phyloP scores from a whole-genome alignment of 2,113 vertebrate genomes.

The Atrichornis clamosus region DNA sequence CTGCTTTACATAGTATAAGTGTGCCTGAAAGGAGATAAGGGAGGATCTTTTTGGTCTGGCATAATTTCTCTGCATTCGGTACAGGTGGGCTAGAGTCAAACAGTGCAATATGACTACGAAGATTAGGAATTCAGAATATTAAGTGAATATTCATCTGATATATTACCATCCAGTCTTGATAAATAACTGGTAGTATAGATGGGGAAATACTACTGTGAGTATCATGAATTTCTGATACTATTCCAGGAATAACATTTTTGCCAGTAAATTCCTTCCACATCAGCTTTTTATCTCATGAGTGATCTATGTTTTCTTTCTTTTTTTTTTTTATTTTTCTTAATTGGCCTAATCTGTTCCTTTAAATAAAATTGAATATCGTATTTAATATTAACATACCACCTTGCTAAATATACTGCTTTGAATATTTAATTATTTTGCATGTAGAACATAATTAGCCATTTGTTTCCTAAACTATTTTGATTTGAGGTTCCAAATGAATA shows the following conservation, averaged over 20 bases:
- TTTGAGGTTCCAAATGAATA: neutral
- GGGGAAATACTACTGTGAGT: neutral
- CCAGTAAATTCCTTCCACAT: neutral
- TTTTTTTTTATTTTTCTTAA: too few relatives aligned
- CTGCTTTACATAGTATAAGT: neutral
- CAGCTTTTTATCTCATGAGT: neutral
- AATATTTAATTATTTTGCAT: conserved; percentile 39
- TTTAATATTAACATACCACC: neutral
- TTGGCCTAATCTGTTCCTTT: neutral
- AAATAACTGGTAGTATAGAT: neutral
- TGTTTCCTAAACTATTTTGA: conserved; percentile 39
- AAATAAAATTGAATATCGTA: neutral
- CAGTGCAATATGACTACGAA: neutral
- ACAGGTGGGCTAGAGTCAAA: neutral
- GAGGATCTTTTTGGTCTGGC: neutral
- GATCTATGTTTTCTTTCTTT: neutral
- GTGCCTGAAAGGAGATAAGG: neutral
- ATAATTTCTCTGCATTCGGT: neutral
- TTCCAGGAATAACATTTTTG: neutral
- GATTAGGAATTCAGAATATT: neutral
- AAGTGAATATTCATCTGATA: neutral
- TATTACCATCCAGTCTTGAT: neutral
- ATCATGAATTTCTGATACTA: neutral
- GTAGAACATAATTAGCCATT: conserved; percentile 32
- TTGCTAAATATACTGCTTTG: neutral